Evolutionary conservation across 2,888 invertebrate species (phyloP).

Genomic region (Acleris emargana): DNA sequence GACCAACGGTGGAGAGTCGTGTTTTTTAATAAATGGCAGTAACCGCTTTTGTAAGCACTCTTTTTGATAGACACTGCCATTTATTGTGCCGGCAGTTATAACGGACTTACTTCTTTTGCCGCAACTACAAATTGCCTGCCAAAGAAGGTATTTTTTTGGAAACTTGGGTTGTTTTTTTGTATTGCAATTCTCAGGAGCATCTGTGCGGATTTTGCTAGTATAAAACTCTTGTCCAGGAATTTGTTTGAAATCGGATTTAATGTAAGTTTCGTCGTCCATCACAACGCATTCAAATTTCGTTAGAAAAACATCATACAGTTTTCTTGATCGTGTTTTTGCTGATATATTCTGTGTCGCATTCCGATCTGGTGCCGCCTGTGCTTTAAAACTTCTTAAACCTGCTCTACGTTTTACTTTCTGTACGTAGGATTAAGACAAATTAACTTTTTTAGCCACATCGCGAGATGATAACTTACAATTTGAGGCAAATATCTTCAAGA

Average conservation of each 20-base stretch:
- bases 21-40: conserved; percentile 1
- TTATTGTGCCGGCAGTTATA: conserved; percentile 2
- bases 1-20: background rate
- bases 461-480: too few species aligned
- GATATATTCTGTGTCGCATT: conserved; percentile 1
- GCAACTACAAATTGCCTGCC: background rate
- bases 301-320: conserved; percentile 1
- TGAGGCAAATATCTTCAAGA: background rate
- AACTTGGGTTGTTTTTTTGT: conserved; percentile 13
- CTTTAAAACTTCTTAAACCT: conserved; percentile 6
- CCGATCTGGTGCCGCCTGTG: conserved; percentile 12
- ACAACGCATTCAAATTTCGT: conserved; percentile 13
- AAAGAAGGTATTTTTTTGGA: conserved; percentile 6
- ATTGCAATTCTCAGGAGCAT: conserved; percentile 19
- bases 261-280: conserved; percentile 7
- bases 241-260: conserved; percentile 5
- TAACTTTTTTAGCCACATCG: background rate
- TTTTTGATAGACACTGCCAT: conserved; percentile 5
- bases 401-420: too few species aligned
- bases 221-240: conserved; percentile 12
- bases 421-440: background rate
- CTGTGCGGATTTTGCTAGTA: conserved; percentile 3
- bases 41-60: too few species aligned
- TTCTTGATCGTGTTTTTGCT: background rate
- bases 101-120: conserved; percentile 5